Evolutionary conservation across 1,140 invertebrate species (phyloP).

Genomic region (Mycetomoellerius zeteki): DNA sequence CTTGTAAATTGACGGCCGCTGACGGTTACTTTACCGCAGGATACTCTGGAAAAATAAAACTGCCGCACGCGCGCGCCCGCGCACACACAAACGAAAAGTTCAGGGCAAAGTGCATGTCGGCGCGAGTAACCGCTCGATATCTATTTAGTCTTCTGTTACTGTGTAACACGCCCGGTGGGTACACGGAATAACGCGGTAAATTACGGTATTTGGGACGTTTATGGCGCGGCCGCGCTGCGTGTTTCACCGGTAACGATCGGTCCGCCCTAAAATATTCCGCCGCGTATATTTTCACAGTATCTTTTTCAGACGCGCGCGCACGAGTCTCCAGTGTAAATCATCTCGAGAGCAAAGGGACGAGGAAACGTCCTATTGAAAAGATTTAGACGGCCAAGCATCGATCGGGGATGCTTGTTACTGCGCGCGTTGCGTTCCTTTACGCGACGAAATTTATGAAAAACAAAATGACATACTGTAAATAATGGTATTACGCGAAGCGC

Average conservation of each 20-base stretch:
- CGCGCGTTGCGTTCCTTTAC: background rate
- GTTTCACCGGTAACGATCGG: conserved; percentile 70
- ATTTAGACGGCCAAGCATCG: background rate
- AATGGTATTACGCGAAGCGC: background rate
- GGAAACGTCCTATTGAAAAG: background rate
- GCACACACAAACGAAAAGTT: conserved; percentile 17
- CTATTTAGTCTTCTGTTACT: conserved; percentile 43
- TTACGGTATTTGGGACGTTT: conserved; percentile 72
- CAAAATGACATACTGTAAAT: background rate
- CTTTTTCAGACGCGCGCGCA: conserved; percentile 25
- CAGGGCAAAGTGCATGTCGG: conserved; percentile 16
- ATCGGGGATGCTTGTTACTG: background rate
- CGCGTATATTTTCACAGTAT: conserved; percentile 60
- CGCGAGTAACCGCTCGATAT: conserved; percentile 30
- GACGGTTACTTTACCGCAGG: background rate
- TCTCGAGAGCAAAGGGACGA: conserved; percentile 10
- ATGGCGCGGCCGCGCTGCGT: conserved; percentile 46
- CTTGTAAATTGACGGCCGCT: conserved; percentile 15
- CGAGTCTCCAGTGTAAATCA: conserved; percentile 33
- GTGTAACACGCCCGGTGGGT: conserved; percentile 4
- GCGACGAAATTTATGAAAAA: background rate
- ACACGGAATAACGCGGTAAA: conserved; percentile 72
- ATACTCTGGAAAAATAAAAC: conserved; percentile 4
- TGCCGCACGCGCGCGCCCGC: background rate
- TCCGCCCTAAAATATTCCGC: conserved; percentile 63